Percentiles rank a stretch among this genome's conserved stretches.
phyloP scores from a whole-genome alignment of 2,113 vertebrate species.

The Edolisoma coerulescens region DNA sequence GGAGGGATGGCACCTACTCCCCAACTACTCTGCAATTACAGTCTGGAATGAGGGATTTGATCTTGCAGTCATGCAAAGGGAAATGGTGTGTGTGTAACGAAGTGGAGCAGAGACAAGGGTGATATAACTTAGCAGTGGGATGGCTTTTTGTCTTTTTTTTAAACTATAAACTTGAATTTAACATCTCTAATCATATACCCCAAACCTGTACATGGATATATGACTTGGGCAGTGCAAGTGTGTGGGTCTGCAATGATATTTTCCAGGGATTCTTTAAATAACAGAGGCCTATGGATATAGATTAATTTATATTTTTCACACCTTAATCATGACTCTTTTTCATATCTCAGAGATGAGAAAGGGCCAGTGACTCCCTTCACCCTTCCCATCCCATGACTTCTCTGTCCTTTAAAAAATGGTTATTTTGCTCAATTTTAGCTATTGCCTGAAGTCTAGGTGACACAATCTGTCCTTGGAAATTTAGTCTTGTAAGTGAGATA shows the following conservation, averaged over 20 bases:
- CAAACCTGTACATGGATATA: background rate
- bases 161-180: background rate
- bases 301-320: background rate
- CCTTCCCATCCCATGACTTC: background rate
- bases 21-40: background rate
- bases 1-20: background rate
- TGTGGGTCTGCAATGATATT: background rate
- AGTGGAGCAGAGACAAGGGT: background rate
- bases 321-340: background rate
- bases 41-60: background rate
- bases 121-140: background rate
- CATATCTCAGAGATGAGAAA: background rate
- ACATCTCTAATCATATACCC: background rate
- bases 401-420: background rate
- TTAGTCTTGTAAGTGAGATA: background rate
- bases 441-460: background rate
- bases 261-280: background rate
- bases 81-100: background rate
- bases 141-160: background rate
- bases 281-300: fast-evolving
- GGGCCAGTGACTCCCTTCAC: background rate
- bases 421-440: background rate
- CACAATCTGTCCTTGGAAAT: background rate
- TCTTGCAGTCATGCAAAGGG: background rate
- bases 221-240: background rate